Evolutionary conservation across 2,113 vertebrate genomes (phyloP).

Genomic region (Cebidichthys violaceus): DNA sequence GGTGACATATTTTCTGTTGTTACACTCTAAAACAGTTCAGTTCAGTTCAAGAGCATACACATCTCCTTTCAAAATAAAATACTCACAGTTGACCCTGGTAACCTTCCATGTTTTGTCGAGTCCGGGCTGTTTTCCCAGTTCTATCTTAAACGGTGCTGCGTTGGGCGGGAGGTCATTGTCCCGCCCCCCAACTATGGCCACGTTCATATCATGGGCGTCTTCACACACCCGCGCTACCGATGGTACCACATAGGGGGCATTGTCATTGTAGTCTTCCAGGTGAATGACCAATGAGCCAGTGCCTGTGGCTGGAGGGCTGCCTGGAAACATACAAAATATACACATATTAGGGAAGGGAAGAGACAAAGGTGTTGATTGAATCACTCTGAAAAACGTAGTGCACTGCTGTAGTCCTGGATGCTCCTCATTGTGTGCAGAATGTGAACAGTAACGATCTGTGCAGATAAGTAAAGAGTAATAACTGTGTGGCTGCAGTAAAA

Average conservation of each 20-base stretch:
- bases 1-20: neutral
- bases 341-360: neutral
- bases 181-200: slow-evolving; percentile 89
- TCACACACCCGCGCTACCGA: slow-evolving; percentile 92
- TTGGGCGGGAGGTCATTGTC: slow-evolving; percentile 95
- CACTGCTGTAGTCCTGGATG: neutral
- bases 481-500: slow-evolving; percentile 23
- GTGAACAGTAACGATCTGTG: slow-evolving; percentile 11
- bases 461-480: slow-evolving; percentile 27
- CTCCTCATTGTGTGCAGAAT: slow-evolving; percentile 11
- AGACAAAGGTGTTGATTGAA: neutral
- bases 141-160: slow-evolving; percentile 94
- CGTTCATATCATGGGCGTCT: slow-evolving; percentile 90
- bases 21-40: neutral
- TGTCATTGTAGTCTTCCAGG: slow-evolving; percentile 95
- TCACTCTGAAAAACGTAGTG: neutral
- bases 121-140: slow-evolving; percentile 90
- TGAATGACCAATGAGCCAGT: slow-evolving; percentile 92
- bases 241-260: slow-evolving; percentile 91
- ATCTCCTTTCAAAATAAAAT: slow-evolving; percentile 2
- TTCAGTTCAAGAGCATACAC: neutral
- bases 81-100: slow-evolving; percentile 94
- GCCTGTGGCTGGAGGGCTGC: slow-evolving; percentile 92
- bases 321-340: slow-evolving; percentile 74
- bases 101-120: slow-evolving; percentile 95